These are phyloP conservation scores for Erebia epiphron DNA, from an alignment of 2,888 invertebrate species.

Conservation along the genomic window DNA sequence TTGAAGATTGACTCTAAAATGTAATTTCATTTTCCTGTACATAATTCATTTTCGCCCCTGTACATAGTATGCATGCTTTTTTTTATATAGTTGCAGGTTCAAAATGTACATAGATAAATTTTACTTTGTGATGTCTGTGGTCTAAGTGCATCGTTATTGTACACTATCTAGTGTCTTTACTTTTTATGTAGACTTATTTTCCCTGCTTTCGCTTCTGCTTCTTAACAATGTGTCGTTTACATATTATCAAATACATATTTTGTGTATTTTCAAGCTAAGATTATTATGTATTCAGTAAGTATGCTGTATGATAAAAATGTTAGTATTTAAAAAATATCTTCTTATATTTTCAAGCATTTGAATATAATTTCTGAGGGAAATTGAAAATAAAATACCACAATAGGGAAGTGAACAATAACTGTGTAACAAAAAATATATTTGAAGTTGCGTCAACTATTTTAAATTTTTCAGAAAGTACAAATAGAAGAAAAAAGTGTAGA, in stretches of 20 bases:
- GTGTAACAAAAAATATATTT: not conserved
- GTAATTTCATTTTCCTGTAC: too few relatives aligned
- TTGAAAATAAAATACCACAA: not conserved
- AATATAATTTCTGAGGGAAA: not conserved
- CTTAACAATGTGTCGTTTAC: slow-evolving; percentile 21
- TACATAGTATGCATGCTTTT: slow-evolving; percentile 9
- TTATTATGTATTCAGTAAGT: slow-evolving; percentile 32
- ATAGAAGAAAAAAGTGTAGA: slow-evolving; percentile 74
- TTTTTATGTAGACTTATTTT: slow-evolving; percentile 53
- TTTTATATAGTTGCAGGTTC: not conserved
- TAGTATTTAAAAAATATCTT: not conserved
- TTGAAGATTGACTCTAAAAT: not conserved
- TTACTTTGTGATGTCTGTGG: slow-evolving; percentile 18
- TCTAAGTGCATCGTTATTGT: slow-evolving; percentile 22
- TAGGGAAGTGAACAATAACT: not conserved
- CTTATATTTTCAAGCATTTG: not conserved
- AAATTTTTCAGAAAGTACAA: slow-evolving; percentile 72
- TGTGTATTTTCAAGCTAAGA: slow-evolving; percentile 1
- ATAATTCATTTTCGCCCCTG: not conserved
- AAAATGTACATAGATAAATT: slow-evolving; percentile 32
- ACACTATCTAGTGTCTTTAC: slow-evolving; percentile 38
- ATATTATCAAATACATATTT: not conserved
- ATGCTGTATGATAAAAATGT: not conserved
- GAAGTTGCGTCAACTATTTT: slow-evolving; percentile 4
- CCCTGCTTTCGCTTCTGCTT: slow-evolving; percentile 61